These are phyloP conservation scores for Sussaba pulchella DNA, from an alignment of 2,888 invertebrate genomes.

Conservation along the genomic window DNA sequence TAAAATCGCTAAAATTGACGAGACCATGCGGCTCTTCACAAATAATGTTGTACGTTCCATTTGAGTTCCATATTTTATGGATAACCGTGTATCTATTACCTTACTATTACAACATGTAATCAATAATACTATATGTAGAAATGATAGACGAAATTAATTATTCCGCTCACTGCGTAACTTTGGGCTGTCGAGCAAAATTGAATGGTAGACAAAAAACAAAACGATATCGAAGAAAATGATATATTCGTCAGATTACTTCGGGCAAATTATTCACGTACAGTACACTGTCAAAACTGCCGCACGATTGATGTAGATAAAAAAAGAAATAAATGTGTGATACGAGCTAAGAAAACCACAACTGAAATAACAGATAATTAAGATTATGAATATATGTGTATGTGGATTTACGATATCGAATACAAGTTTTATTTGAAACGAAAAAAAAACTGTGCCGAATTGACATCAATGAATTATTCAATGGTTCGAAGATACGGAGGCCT, in stretches of 20 bases:
- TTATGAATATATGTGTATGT: conserved; percentile 1
- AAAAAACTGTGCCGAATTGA: conserved; percentile 18
- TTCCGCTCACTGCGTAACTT: conserved; percentile 22
- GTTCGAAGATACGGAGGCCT: neutral
- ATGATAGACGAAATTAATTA: conserved; percentile 19
- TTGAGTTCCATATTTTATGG: conserved; percentile 2
- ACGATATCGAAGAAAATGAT: neutral
- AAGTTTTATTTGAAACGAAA: neutral
- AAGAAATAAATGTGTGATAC: neutral
- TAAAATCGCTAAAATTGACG: no score
- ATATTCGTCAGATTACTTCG: neutral
- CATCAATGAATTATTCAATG: conserved; percentile 53
- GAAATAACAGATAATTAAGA: conserved; percentile 1
- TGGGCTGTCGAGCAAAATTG: no score
- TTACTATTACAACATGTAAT: neutral
- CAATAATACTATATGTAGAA: conserved; percentile 5
- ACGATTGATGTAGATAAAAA: neutral
- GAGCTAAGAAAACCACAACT: conserved; percentile 1
- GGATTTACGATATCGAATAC: conserved; percentile 5
- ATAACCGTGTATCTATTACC: conserved; percentile 24
- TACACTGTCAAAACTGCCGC: conserved; percentile 20
- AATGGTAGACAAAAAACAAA: neutral
- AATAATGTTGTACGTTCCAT: conserved; percentile 7
- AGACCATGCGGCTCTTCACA: neutral
- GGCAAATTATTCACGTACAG: neutral